Conservation (phyloP, 2,113 vertebrate species). For the Microcebus jonahi region DNA sequence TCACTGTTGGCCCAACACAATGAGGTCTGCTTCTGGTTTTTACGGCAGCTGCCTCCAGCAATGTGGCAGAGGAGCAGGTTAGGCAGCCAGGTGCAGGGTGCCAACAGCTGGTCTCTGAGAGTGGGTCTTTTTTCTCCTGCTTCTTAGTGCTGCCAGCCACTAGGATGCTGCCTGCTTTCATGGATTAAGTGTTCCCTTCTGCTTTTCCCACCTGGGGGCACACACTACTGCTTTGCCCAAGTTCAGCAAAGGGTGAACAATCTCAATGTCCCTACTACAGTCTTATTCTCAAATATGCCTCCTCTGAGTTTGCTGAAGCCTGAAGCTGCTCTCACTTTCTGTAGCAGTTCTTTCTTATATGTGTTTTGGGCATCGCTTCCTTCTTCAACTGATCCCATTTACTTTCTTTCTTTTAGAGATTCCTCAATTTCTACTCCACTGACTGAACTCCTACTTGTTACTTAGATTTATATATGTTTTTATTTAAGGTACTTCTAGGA, state of each 20-base stretch:
- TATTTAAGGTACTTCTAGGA: not conserved
- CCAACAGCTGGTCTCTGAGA: not conserved
- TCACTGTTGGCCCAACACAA: not conserved
- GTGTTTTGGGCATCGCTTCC: not conserved
- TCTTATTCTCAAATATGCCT: not conserved
- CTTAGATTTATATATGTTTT: not conserved
- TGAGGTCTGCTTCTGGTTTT: too few relatives aligned
- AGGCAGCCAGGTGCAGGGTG: not conserved
- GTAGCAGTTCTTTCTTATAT: not conserved
- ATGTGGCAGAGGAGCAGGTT: not conserved
- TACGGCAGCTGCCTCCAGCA: too few relatives aligned
- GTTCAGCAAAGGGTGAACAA: not conserved
- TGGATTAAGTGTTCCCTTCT: not conserved
- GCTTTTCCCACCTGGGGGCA: not conserved
- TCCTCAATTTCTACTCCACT: not conserved
- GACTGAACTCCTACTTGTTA: not conserved
- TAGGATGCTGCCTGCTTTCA: not conserved
- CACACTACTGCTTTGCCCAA: fast-evolving
- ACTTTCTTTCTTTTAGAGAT: not conserved
- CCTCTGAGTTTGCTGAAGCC: not conserved
- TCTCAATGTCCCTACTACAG: fast-evolving
- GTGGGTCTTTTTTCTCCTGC: not conserved
- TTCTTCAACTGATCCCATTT: not conserved
- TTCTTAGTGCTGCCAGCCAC: too few relatives aligned
- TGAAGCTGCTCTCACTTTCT: not conserved